Evolutionary conservation across 2,888 invertebrate genomes (phyloP).

Genomic region (Caradrina kadenii): DNA sequence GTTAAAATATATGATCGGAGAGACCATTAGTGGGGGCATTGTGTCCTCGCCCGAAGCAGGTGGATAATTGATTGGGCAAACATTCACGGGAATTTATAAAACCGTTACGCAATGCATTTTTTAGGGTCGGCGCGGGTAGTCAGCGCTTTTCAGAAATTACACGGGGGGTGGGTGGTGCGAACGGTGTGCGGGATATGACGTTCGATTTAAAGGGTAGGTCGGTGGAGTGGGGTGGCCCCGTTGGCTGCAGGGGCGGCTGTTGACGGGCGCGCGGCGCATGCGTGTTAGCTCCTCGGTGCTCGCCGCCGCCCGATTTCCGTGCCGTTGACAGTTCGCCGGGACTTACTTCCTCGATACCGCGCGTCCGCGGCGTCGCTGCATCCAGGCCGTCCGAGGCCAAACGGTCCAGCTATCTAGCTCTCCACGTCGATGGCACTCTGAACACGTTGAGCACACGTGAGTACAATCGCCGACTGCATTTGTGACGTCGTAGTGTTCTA

Average conservation of each 20-base stretch:
- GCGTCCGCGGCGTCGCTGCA: constrained; percentile 85
- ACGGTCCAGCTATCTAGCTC: constrained; percentile 65
- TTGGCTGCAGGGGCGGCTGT: constrained; percentile 88
- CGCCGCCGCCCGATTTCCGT: constrained; percentile 91
- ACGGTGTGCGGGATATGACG: constrained; percentile 88
- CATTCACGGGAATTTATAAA: constrained; percentile 84
- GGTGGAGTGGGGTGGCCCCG: constrained; percentile 70
- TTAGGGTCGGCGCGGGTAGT: constrained; percentile 88
- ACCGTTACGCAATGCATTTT: constrained; percentile 91
- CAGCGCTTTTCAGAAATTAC: constrained; percentile 89
- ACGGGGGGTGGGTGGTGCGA: constrained; percentile 80
- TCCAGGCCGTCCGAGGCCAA: constrained; percentile 69
- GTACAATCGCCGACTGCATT: constrained; percentile 71
- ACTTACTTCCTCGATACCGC: constrained; percentile 89
- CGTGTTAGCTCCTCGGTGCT: constrained; percentile 80
- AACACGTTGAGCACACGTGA: constrained; percentile 78
- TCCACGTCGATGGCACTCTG: constrained; percentile 82
- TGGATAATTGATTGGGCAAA: constrained; percentile 89
- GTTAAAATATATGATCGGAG: constrained; percentile 47
- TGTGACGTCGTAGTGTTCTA: constrained; percentile 67
- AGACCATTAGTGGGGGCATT: constrained; percentile 62
- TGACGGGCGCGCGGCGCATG: constrained; percentile 90
- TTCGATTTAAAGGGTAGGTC: constrained; percentile 89
- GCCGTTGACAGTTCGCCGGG: constrained; percentile 92
- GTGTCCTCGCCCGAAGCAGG: constrained; percentile 84